Evolutionary conservation across 2,888 invertebrate genomes (phyloP), one percentile per base, ranked within the genome.

Genomic region (Coenonympha glycerion): DNA sequence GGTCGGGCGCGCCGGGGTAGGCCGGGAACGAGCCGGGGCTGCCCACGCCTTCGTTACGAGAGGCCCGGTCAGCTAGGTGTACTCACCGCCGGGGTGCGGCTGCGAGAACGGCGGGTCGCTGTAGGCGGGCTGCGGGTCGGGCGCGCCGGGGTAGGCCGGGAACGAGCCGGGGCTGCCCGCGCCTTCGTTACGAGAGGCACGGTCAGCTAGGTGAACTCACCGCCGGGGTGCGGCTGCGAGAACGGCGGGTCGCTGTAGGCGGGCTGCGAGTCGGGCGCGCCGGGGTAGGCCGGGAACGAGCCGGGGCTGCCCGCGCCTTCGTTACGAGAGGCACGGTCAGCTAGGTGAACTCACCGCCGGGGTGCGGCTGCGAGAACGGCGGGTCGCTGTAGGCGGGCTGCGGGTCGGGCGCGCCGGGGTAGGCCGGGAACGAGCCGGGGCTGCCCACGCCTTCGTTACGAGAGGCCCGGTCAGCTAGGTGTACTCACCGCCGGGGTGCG

Each of bases 231-330:
- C 69, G 89, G 88, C 72, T 91, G 91, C 54, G 91, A 91, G 79
- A 97, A 97, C 3, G 97, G 96, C 18, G 96, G 95, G 69, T 96
- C 95, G 83, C 96, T 95, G 79, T 97, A 97, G 62, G 94, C 92
- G 54, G 91, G 90, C 73, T 94, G 92, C 39, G 91, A 90, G 67
- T 95, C 95, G n/a, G n/a, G 49, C 92, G 92, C 31, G 92, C 94
- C n/a, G n/a, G n/a, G n/a, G n/a, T n/a, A n/a, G n/a, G n/a, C n/a
- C n/a, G n/a, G n/a, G n/a, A n/a, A n/a, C n/a, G n/a, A n/a, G n/a
- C n/a, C n/a, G n/a, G n/a, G n/a, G n/a, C n/a, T n/a, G n/a, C n/a
- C n/a, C n/a, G n/a, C n/a, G n/a, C n/a, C n/a, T n/a, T n/a, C n/a
- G n/a, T n/a, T n/a, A n/a, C n/a, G n/a, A n/a, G n/a, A n/a, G n/a